Base-by-base conservation (phyloP, 2,888 invertebrate species). In the Parnassius glacialis region DNA sequence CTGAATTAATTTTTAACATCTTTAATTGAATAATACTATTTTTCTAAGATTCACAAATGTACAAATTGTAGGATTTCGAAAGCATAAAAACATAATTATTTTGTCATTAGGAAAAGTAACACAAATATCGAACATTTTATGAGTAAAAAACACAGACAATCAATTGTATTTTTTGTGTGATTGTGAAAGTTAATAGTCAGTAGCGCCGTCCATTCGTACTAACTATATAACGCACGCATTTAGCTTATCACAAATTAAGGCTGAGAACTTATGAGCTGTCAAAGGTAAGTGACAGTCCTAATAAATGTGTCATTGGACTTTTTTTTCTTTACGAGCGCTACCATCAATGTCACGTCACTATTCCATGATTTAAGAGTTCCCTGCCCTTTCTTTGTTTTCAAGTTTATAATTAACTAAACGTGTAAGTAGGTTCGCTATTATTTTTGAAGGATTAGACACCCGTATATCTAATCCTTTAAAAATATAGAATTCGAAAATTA, bases 321-420 rank as follows among this genome's bases (percentile, higher is more conserved):
- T 80, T 81, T 71, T 71, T 71, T 71, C 71, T 80, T 79, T 74
- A 76, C 76, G 73, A 74, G 70, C 73, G 67, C 62, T 69, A 71
- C 73, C 82, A 83, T 85, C 85, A 83, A 85, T 85, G 90, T 87
- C 87, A 74, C 83, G 74, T 83, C 81, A 80, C 85, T 84, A 81
- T 83, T 81, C 73, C 80, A 81, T 85, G 85, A 89, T 88, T 88
- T 87, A 84, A 81, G 81, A 85, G 90, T 90, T 89, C 90, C 72
- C 72, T 88, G 89, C 87, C 86, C 90, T 90, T 89, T 89, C 90
- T 91, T 91, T 91, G 90, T 91, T 52, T 87, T 83, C 74, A 68
- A 74, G 76, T 75, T 84, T 76, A 72, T 75, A 74, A 74, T 73
- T 70, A 67, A 68, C 65, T 64, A 65, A 65, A 59, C 68, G 65